A percentile compares a stretch with the other conserved stretches of the same genome.
Evolutionary conservation across 1,140 invertebrate species (phyloP).

Genomic region (Drosophila punjabiensis): DNA sequence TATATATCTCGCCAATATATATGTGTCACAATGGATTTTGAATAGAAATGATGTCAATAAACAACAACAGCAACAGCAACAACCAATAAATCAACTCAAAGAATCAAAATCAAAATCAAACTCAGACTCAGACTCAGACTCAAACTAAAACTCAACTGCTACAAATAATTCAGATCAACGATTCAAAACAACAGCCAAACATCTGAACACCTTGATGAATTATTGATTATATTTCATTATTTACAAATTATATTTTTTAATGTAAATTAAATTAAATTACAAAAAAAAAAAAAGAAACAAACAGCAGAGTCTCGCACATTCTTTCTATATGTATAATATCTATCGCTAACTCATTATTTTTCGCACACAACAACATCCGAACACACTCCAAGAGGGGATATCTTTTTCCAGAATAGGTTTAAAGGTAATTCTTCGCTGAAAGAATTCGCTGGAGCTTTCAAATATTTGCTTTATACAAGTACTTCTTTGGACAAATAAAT

Average conservation of each 20-base stretch:
- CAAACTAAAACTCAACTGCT: slow-evolving; percentile 61
- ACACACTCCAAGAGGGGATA: neutral
- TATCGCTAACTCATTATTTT: neutral
- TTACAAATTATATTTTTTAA: slow-evolving; percentile 83
- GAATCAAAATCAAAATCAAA: slow-evolving; percentile 49
- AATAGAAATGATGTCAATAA: slow-evolving; percentile 64
- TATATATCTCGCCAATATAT: slow-evolving; percentile 54
- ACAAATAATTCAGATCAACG: slow-evolving; percentile 72
- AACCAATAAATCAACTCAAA: slow-evolving; percentile 52
- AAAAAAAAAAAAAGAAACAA: slow-evolving; percentile 62
- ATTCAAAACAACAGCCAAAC: slow-evolving; percentile 67
- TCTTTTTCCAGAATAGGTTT: neutral
- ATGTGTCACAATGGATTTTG: slow-evolving; percentile 50
- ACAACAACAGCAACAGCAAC: slow-evolving; percentile 61
- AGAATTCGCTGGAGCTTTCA: neutral
- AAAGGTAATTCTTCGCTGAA: neutral
- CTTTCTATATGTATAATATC: slow-evolving; percentile 16
- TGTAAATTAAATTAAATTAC: slow-evolving; percentile 83
- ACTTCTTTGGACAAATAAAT: neutral
- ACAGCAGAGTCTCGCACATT: slow-evolving; percentile 39
- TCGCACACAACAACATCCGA: neutral
- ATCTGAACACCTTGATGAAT: slow-evolving; percentile 75
- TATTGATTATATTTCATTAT: slow-evolving; percentile 79
- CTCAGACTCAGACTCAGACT: slow-evolving; percentile 38
- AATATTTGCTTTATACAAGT: no score